Base-by-base conservation (phyloP, 30 jellyfish, hydroid and myxozoan species). In the Pseudorhiza aurosa region DNA sequence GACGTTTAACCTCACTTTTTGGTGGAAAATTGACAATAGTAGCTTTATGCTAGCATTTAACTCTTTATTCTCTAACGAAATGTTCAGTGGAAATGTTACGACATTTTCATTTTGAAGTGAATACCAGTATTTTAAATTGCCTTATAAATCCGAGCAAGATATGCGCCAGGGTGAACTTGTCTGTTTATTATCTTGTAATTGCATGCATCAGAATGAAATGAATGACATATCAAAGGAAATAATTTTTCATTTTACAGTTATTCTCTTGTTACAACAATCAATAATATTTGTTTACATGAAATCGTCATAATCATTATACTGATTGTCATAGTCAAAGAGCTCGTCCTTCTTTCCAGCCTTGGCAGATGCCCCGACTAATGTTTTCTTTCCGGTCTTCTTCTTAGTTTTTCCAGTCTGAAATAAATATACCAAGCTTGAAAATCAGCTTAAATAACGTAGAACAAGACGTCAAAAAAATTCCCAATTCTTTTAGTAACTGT, bases 281-380 rank as follows among this genome's bases (percentile, higher is more conserved):
- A 2, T 21, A 15, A 27, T n/a, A 0, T n/a, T n/a, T 51, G 58
- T 64, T 69, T 62, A 90, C 90, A 90, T 90, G 80, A 90, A 90
- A 68, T 90, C 98, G 33, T 90, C 98, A 57, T 59, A 90, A n/a
- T 90, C 98, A 62, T 90, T 94, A 49, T 35, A 90, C 58, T 69
- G 73, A 39, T 81, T 81, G 32, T 80, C 91, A 33, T 70, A 83
- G 72, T 58, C 85, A 15, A 64, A 60, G 30, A 75, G 57, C 30
- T 82, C 96, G 76, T 68, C 87, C 29, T 31, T 64, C 33, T 33
- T 50, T 2, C 77, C 42, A 14, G 87, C 95, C 85, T 90, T 90
- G 10, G 88, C 90, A 12, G 95, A 64, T 25, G 78, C 92, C 0
- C 82, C 91, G 2, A 37, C 81, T 26, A 79, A 68, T n/a, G 91